Evolutionary conservation across 2,797 vertebrate species (phyloP), one percentile per base, ranked within the genome.

Genomic region (Coccyzus lansbergi): DNA sequence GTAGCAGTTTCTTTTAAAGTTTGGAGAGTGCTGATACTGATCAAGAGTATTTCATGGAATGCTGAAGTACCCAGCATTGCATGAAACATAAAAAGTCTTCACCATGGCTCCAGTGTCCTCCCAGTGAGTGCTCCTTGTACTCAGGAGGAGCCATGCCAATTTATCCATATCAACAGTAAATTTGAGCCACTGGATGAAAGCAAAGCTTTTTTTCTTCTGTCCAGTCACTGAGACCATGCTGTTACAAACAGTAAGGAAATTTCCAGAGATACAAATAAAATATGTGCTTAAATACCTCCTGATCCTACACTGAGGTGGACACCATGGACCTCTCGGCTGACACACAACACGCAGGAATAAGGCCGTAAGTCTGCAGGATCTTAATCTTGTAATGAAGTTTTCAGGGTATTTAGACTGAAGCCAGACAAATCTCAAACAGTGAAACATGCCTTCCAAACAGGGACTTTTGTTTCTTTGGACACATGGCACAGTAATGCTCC

Each of bases 181-280:
- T 75, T 83, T 48, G 52, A 83, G 14, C 49, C 44, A 51, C 62
- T 65, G 77, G 31, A 62, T 75, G 36, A 28, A 85, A 91, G 28
- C 7, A 64, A 87, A 14, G 5, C 0, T 10, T 13, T 76, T 85
- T 87, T 49, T 52, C 68, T 62, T 82, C 49, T 88, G n/a, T 93
- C 44, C 48, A 20, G 31, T 78, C 51, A 93, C 77, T 10, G 21
- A 81, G 56, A 70, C 76, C 70, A 42, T 49, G 33, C 46, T 81
- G 31, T 70, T 89, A 79, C 60, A 84, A 93, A 75, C 53, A 86
- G n/a, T 20, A 42, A 92, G 58, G 93, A 25, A 56, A 69, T 81
- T 59, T 65, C 38, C 60, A 80, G 65, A 83, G 46, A 40, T 81
- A 64, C 12, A 89, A 67, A 72, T 14, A 79, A 71, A 51, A 21